These are phyloP conservation scores for Reinhardtius hippoglossoides DNA, from an alignment of 2,113 vertebrate species.

Conservation along the genomic window DNA sequence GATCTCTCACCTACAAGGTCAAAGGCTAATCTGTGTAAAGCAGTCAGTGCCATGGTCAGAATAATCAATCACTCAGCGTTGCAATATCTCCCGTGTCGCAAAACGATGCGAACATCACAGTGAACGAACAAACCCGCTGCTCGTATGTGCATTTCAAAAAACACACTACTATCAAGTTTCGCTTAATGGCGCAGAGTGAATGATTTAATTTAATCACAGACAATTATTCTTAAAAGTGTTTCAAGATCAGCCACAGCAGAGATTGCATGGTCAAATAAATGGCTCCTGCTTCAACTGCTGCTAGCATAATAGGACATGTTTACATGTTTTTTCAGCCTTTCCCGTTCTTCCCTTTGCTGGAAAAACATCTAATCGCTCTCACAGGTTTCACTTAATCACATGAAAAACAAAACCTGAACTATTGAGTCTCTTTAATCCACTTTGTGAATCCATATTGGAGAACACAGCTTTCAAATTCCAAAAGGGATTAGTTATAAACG, in stretches of 20 bases:
- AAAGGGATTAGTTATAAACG: slow-evolving; percentile 79
- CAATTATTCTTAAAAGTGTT: slow-evolving; percentile 37
- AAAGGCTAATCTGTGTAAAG: slow-evolving; percentile 69
- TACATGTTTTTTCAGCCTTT: slow-evolving; percentile 42
- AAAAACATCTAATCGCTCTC: slow-evolving; percentile 69
- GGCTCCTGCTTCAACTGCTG: slow-evolving; percentile 3
- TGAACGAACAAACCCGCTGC: slow-evolving; percentile 52
- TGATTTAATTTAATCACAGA: not conserved
- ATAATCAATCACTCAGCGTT: slow-evolving; percentile 73
- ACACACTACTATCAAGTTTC: slow-evolving; percentile 3
- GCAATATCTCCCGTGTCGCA: slow-evolving; percentile 45
- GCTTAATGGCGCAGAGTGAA: slow-evolving; percentile 24
- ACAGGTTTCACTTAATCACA: slow-evolving; percentile 73
- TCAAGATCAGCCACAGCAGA: not conserved
- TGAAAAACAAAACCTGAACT: slow-evolving; percentile 72
- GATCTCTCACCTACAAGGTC: slow-evolving; percentile 68
- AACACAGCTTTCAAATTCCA: slow-evolving; percentile 78
- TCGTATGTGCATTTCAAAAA: slow-evolving; percentile 27
- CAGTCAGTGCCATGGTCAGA: slow-evolving; percentile 57
- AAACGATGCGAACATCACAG: slow-evolving; percentile 25
- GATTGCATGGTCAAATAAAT: slow-evolving; percentile 18
- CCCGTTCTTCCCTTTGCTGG: slow-evolving; percentile 36
- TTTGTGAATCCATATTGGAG: slow-evolving; percentile 76
- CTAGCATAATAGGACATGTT: slow-evolving; percentile 46
- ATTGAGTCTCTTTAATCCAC: slow-evolving; percentile 74